Conservation (phyloP, 1,140 invertebrate genomes). For the Meteorus sp. region DNA sequence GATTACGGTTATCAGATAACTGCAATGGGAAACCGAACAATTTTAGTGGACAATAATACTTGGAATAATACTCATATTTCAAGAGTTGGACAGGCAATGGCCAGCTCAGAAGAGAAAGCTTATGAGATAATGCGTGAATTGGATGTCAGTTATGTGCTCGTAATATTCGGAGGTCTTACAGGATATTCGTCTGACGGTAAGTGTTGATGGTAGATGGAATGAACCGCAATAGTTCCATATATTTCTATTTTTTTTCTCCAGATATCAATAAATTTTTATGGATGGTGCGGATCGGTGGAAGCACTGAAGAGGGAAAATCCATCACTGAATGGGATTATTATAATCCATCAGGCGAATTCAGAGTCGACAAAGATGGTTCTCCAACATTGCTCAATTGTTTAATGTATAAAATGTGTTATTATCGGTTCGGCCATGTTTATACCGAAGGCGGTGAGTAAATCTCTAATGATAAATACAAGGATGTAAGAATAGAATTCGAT, state of each 20-base stretch:
- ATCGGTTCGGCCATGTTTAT: slow-evolving; percentile 90
- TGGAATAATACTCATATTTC: slow-evolving; percentile 99
- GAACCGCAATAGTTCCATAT: slow-evolving; percentile 2
- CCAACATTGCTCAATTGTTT: slow-evolving; percentile 85
- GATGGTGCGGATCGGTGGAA: slow-evolving; percentile 98
- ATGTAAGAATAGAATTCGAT: no score
- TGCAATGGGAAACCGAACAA: slow-evolving; percentile 97
- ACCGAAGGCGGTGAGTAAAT: slow-evolving; percentile 84
- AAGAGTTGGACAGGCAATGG: slow-evolving; percentile 96
- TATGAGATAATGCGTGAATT: slow-evolving; percentile 97
- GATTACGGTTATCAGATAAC: slow-evolving; percentile 99
- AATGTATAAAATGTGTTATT: slow-evolving; percentile 98
- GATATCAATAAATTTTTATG: slow-evolving; percentile 98
- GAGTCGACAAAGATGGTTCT: slow-evolving; percentile 90
- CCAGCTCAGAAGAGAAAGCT: slow-evolving; percentile 92
- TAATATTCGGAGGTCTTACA: slow-evolving; percentile 96
- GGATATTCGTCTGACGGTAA: slow-evolving; percentile 97
- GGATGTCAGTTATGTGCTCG: slow-evolving; percentile 96
- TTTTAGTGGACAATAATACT: slow-evolving; percentile 98
- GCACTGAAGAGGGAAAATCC: slow-evolving; percentile 89
- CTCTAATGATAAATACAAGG: background rate
- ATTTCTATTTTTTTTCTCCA: slow-evolving; percentile 17
- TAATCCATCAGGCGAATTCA: slow-evolving; percentile 89
- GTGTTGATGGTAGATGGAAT: slow-evolving; percentile 29
- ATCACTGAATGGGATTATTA: slow-evolving; percentile 98